phyloP scores from a whole-genome alignment of 2,888 invertebrate genomes.

The Parnassius glacialis region DNA sequence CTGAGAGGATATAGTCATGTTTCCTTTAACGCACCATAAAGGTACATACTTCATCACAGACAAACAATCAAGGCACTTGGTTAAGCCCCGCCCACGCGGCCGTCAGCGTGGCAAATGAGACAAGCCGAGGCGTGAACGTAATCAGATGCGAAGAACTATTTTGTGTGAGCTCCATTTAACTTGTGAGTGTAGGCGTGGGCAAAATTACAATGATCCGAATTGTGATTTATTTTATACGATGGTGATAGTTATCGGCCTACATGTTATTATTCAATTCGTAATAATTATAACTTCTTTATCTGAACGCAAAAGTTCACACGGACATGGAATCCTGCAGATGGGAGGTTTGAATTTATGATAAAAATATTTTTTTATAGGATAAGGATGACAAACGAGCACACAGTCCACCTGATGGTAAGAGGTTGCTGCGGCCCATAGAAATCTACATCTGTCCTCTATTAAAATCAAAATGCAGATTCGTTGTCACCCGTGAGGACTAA shows the following conservation, averaged over 20 bases:
- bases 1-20: conserved; percentile 1
- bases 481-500: too few relatives aligned
- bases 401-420: too few relatives aligned
- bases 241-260: conserved; percentile 4
- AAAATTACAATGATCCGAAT: conserved; percentile 18
- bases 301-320: too few relatives aligned
- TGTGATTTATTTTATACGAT: conserved; percentile 21
- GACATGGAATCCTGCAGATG: too few relatives aligned
- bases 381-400: too few relatives aligned
- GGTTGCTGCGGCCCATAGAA: too few relatives aligned
- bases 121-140: conserved; percentile 30
- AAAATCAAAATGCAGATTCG: too few relatives aligned
- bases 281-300: too few relatives aligned
- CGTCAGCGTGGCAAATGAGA: conserved; percentile 33
- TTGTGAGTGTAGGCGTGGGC: conserved; percentile 23
- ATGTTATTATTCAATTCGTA: too few relatives aligned
- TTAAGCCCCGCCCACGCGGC: conserved; percentile 32
- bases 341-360: too few relatives aligned
- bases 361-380: too few relatives aligned
- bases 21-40: background rate
- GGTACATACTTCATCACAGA: background rate
- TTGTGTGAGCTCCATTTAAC: conserved; percentile 26
- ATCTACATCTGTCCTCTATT: too few relatives aligned
- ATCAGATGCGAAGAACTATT: conserved; percentile 26
- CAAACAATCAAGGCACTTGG: conserved; percentile 28